A percentile compares a stretch with the other conserved stretches of the same genome.
phyloP scores from a whole-genome alignment of 2,113 vertebrate genomes.

The Peromyscus polionotus region DNA sequence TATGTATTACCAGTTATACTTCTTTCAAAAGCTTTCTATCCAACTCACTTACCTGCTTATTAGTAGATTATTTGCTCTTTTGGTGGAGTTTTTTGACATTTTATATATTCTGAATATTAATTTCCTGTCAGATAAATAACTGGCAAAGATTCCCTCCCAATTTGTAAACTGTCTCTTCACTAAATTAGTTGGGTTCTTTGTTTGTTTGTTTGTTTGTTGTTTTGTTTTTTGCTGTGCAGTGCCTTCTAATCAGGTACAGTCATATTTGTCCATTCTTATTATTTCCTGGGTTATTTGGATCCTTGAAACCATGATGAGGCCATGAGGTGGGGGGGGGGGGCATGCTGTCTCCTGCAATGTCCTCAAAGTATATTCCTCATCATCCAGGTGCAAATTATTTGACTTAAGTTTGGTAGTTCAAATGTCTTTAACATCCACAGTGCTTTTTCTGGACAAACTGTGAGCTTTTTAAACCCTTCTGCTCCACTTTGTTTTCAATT shows the following conservation, averaged over 20 bases:
- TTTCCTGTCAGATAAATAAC: neutral
- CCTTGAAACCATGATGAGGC: neutral
- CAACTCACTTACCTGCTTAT: neutral
- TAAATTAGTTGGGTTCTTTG: neutral
- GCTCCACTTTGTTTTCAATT: neutral
- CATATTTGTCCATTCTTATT: neutral
- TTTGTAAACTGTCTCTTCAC: neutral
- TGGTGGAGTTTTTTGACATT: neutral
- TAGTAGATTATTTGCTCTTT: neutral
- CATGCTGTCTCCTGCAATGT: neutral
- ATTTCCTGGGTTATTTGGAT: neutral
- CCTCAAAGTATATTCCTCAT: neutral
- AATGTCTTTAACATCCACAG: neutral
- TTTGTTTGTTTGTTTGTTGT: neutral
- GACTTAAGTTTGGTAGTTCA: neutral
- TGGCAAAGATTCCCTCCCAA: too few relatives aligned
- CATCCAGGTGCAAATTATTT: neutral
- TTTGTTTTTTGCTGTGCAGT: neutral
- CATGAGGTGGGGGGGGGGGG: neutral
- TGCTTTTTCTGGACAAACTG: neutral
- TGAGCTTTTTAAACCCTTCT: neutral
- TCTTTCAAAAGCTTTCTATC: neutral
- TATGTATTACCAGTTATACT: neutral
- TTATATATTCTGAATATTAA: neutral
- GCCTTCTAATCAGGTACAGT: neutral